Conservation (phyloP, 2,797 vertebrate genomes). For the Gallirallus australis region DNA sequence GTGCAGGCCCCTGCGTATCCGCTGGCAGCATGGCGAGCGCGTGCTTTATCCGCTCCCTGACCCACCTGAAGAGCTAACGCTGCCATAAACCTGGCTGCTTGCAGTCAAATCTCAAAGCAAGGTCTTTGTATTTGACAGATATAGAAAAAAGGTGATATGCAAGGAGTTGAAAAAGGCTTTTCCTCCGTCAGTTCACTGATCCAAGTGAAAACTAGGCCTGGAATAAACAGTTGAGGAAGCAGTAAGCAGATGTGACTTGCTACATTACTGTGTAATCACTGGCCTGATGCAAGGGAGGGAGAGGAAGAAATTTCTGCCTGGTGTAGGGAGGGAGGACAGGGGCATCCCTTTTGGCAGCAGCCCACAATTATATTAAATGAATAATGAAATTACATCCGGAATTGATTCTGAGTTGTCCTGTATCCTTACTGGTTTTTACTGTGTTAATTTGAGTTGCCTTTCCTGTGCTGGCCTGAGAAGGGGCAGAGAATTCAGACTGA, state of each 20-base stretch:
- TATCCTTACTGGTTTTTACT: neutral
- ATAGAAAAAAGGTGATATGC: neutral
- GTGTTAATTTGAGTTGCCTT: neutral
- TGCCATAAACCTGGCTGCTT: neutral
- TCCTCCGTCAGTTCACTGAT: neutral
- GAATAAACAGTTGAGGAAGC: neutral
- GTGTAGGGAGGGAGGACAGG: neutral
- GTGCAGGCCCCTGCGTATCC: neutral
- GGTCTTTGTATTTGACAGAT: neutral
- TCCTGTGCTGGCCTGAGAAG: neutral
- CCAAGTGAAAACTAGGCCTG: neutral
- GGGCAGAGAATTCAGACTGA: neutral
- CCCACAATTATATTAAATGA: neutral
- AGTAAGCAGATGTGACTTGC: neutral
- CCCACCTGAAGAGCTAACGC: neutral
- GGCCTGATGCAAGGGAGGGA: neutral
- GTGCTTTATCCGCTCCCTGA: accelerated
- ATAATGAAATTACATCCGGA: neutral
- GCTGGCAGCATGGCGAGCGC: accelerated
- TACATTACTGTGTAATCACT: neutral
- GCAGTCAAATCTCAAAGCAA: neutral
- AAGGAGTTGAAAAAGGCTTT: neutral
- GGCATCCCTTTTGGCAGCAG: neutral
- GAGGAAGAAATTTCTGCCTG: neutral
- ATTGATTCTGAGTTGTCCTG: neutral